Evolutionary conservation across 2,888 invertebrate genomes (phyloP).

Genomic region (Micropterix aruncella): DNA sequence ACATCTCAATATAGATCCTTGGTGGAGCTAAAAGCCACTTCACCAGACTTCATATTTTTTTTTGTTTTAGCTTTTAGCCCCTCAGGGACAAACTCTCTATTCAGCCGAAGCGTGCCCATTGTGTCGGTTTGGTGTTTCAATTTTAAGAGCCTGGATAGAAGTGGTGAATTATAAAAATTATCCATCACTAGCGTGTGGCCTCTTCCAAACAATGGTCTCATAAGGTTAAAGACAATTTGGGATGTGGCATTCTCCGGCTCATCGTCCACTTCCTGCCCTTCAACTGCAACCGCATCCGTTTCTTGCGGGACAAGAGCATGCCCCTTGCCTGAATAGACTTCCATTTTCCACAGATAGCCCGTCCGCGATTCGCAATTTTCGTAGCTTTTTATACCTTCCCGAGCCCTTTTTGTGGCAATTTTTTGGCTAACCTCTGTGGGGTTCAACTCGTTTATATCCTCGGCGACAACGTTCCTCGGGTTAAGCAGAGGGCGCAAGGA

Average conservation of each 20-base stretch:
- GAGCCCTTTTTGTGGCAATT: conserved; percentile 12
- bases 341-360: conserved; percentile 10
- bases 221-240: conserved; percentile 11
- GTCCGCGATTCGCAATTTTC: conserved; percentile 4
- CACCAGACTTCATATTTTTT: conserved; percentile 7
- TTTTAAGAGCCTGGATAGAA: conserved; percentile 12
- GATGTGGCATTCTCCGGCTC: conserved; percentile 13
- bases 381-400: conserved; percentile 13
- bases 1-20: too few relatives aligned
- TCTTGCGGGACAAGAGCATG: conserved; percentile 9
- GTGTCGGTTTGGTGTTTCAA: conserved; percentile 11
- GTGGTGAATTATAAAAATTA: conserved; percentile 15
- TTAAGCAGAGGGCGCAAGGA: conserved; percentile 5
- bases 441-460: conserved; percentile 5
- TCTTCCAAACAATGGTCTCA: conserved; percentile 10
- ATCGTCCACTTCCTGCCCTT: conserved; percentile 4
- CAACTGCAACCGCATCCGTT: conserved; percentile 6
- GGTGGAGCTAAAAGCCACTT: conserved; percentile 9
- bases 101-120: too few relatives aligned
- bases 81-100: conserved; percentile 14
- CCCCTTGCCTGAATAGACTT: conserved; percentile 12
- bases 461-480: conserved; percentile 5
- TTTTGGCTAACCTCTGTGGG: conserved; percentile 4
- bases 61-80: too few relatives aligned
- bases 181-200: conserved; percentile 15